Base-by-base conservation (phyloP, 2,113 vertebrate species). In the Lophotis ruficrista region DNA sequence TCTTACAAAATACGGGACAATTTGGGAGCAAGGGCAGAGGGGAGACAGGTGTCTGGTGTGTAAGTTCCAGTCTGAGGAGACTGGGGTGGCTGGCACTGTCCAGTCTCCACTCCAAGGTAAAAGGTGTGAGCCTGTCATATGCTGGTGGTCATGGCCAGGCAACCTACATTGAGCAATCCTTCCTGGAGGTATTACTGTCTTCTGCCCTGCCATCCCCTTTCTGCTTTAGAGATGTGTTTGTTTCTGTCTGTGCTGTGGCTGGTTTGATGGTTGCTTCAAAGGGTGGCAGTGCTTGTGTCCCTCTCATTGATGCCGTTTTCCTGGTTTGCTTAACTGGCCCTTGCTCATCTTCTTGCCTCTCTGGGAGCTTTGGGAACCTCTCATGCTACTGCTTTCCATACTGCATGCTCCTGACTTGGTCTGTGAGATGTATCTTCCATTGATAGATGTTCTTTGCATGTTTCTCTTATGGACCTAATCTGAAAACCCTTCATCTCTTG, bases 331-430 rank as follows among this genome's bases (percentile, higher is more conserved):
- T 35, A 58, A 19, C 10, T 21, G 14, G 7, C 1, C 1, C 23
- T 62, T 91, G 47, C 51, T 54, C n/a, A 14, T 70, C 41, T 65
- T 45, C 14, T 16, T 70, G 31, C 31, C 35, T 77, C 12, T 50
- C 14, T 47, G 19, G 58, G 41, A 89, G 37, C 41, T 84, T 87
- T 78, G 65, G 41, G 47, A 54, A 13, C n/a, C 45, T 84, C 35
- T 76, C 4, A 5, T 11, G 33, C 54, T 53, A 1, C n/a, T 9
- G 1, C 14, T 35, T 31, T 16, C 17, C 8, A 2, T 38, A 33
- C 37, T 9, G 25, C 0, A 0, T 1, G 0, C 20, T 85, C 17
- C 43, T 88, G 37, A 43, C 0, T 0, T 18, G 50, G 11, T 47
- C 58, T 89, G 62, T 0, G 0, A 65, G 62, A 70, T 18, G 24